Conservation (phyloP, 2,888 invertebrate species). For the Disparrhopalites patrizii region DNA sequence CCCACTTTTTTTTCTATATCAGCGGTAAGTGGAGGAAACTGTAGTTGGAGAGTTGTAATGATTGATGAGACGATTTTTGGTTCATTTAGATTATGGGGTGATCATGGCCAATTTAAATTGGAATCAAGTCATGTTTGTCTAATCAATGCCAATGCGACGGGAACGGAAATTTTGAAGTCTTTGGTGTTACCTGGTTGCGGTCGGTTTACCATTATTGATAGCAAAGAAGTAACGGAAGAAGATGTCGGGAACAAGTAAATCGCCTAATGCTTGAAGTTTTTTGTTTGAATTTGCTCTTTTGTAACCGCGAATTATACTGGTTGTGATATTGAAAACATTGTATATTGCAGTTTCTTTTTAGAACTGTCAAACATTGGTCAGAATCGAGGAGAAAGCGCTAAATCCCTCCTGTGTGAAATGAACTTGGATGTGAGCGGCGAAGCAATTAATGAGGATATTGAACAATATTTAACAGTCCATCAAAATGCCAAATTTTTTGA, state of each 20-base stretch:
- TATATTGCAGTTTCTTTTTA: conserved; percentile 73
- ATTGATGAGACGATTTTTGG: not conserved
- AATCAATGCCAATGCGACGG: conserved; percentile 87
- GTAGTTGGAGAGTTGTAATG: not conserved
- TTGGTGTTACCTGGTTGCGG: conserved; percentile 92
- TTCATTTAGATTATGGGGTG: conserved; percentile 85
- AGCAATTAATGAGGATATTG: conserved; percentile 82
- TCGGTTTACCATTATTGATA: conserved; percentile 88
- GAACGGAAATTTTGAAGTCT: conserved; percentile 92
- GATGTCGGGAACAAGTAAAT: conserved; percentile 87
- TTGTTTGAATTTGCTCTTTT: not conserved
- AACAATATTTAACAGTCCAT: conserved; percentile 59
- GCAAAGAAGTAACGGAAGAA: conserved; percentile 77
- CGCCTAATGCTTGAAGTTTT: not conserved
- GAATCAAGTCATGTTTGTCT: conserved; percentile 88
- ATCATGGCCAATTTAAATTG: conserved; percentile 87
- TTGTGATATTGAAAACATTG: not conserved
- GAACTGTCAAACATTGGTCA: conserved; percentile 74
- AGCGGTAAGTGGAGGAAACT: no score
- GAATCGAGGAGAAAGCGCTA: conserved; percentile 77
- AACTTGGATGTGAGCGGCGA: conserved; percentile 92
- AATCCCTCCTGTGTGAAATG: conserved; percentile 77
- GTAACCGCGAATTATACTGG: not conserved
- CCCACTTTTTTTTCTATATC: not conserved
- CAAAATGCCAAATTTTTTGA: conserved; percentile 86